These are phyloP conservation scores for Cyclopterus lumpus DNA, from an alignment of 2,797 vertebrate species.

Conservation along the genomic window DNA sequence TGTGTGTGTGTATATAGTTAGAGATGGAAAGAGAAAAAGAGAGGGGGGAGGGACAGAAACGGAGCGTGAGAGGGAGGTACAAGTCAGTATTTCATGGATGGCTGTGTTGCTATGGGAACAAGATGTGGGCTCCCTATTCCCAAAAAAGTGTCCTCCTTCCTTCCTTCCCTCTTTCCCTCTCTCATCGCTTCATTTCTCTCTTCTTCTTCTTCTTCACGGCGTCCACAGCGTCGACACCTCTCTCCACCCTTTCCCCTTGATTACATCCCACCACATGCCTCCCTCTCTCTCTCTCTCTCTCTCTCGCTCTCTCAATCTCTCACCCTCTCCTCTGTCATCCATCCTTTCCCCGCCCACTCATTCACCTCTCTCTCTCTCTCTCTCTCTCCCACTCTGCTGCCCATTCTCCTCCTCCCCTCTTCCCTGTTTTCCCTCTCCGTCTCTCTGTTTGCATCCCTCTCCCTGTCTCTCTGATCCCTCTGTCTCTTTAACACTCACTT, in stretches of 20 bases:
- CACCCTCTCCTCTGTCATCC: slow-evolving; percentile 49
- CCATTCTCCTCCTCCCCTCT: slow-evolving; percentile 33
- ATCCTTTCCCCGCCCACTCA: slow-evolving; percentile 56
- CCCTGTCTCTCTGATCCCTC: slow-evolving; percentile 79
- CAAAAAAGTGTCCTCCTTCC: slow-evolving; percentile 84
- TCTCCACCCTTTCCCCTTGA: slow-evolving; percentile 55
- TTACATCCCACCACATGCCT: slow-evolving; percentile 68
- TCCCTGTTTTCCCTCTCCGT: slow-evolving; percentile 56
- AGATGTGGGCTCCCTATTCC: slow-evolving; percentile 85
- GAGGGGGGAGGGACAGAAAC: slow-evolving; percentile 73
- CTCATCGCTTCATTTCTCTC: slow-evolving; percentile 70
- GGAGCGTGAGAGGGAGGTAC: slow-evolving; percentile 78
- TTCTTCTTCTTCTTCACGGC: slow-evolving; percentile 37
- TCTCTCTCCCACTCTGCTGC: slow-evolving; percentile 31
- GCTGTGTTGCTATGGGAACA: slow-evolving; percentile 90
- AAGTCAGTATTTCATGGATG: slow-evolving; percentile 86
- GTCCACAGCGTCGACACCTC: slow-evolving; percentile 57
- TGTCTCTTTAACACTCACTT: slow-evolving; percentile 88
- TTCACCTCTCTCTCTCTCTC: slow-evolving; percentile 45
- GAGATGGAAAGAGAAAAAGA: slow-evolving; percentile 61
- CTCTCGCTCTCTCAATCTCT: slow-evolving; percentile 22
- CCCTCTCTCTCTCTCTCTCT: slow-evolving; percentile 25
- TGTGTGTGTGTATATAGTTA: slow-evolving; percentile 66
- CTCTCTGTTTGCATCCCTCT: slow-evolving; percentile 51
- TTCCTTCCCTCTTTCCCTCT: slow-evolving; percentile 66